phyloP scores from a whole-genome alignment of 2,888 invertebrate species.

The Halocaridina rubra region DNA sequence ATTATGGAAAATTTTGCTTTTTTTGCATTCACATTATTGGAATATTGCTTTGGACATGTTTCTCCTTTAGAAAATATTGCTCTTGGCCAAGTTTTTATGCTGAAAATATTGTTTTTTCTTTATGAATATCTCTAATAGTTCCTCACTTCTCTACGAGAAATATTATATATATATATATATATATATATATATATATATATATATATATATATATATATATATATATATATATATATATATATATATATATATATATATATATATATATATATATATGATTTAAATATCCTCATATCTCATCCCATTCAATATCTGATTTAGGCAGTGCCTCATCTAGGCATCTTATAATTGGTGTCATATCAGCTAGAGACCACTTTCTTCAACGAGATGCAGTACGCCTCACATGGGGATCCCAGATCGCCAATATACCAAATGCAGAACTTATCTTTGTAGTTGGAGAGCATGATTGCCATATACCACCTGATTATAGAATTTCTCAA shows the following conservation, averaged over 20 bases:
- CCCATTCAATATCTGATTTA: too few species aligned
- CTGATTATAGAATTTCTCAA: slow-evolving; percentile 22
- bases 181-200: slow-evolving; percentile 3
- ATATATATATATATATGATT: background rate
- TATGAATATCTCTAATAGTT: too few species aligned
- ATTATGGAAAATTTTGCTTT: too few species aligned
- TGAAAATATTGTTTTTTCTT: too few species aligned
- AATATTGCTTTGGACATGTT: too few species aligned
- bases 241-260: background rate
- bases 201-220: background rate
- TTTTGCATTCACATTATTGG: too few species aligned
- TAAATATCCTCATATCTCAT: too few species aligned
- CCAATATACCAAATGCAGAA: background rate
- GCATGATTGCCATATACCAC: slow-evolving; percentile 25
- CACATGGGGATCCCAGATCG: slow-evolving; percentile 31
- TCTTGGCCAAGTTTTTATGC: too few species aligned
- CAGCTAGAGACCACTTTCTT: slow-evolving; percentile 34
- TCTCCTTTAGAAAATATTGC: too few species aligned
- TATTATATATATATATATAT: background rate
- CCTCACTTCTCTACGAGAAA: background rate
- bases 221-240: slow-evolving; percentile 10
- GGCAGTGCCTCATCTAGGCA: background rate
- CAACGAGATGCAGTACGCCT: slow-evolving; percentile 21
- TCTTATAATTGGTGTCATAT: slow-evolving; percentile 40
- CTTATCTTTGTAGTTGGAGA: slow-evolving; percentile 38